These are phyloP conservation scores for Gobionotothen gibberifrons DNA, from an alignment of 2,797 vertebrate genomes.

Conservation along the genomic window DNA sequence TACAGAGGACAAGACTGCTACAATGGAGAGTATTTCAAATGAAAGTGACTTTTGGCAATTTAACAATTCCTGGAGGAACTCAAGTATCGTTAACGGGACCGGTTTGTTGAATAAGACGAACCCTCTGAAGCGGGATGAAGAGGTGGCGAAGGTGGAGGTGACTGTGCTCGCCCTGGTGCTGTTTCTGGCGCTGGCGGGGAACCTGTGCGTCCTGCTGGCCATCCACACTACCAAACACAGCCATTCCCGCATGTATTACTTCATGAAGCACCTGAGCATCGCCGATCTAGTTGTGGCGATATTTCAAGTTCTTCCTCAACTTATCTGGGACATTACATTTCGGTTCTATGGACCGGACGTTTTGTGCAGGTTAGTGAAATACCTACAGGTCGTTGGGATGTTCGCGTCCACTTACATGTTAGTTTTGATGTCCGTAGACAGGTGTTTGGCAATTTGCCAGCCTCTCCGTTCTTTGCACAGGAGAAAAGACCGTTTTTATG, in stretches of 20 bases:
- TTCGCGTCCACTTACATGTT: constrained; percentile 96
- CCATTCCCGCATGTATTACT: constrained; percentile 94
- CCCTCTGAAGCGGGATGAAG: constrained; percentile 89
- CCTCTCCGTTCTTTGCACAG: constrained; percentile 90
- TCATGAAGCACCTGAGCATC: constrained; percentile 97
- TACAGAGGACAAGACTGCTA: constrained; percentile 49
- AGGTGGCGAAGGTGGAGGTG: constrained; percentile 94
- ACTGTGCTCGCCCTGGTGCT: constrained; percentile 91
- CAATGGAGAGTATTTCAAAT: constrained; percentile 75
- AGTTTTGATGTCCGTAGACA: constrained; percentile 93
- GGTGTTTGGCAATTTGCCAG: constrained; percentile 95
- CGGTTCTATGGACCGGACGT: constrained; percentile 93
- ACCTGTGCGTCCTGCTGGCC: constrained; percentile 92
- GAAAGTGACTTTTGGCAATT: constrained; percentile 72
- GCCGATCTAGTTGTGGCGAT: constrained; percentile 93
- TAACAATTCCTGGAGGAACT: constrained; percentile 81
- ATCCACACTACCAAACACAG: constrained; percentile 92
- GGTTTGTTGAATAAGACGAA: constrained; percentile 82
- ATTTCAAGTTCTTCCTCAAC: constrained; percentile 95
- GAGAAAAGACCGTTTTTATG: constrained; percentile 89
- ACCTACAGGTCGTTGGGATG: constrained; percentile 96
- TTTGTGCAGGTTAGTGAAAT: constrained; percentile 92
- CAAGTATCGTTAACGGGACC: constrained; percentile 66
- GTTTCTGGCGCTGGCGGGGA: constrained; percentile 90
- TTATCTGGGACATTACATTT: constrained; percentile 97